Evolutionary conservation across 2,888 invertebrate species (phyloP), one percentile per base, ranked within the genome.

Genomic region (Dasypolia templi): DNA sequence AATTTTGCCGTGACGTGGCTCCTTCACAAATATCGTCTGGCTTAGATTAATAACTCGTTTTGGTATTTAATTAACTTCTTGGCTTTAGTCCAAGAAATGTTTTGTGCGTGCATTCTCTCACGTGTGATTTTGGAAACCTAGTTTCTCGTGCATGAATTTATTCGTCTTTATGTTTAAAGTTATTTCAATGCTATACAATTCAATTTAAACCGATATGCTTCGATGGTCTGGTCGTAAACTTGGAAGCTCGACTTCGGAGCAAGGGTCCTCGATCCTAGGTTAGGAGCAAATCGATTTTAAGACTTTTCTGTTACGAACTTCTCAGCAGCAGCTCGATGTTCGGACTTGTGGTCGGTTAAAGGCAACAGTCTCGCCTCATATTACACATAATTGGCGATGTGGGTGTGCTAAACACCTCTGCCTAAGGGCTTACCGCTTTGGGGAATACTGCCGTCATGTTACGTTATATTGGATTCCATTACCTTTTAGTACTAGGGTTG

Each of bases 1-100:
- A 22, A 51, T 44, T 35, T 35, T 22, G 32, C 9, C 29, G 12
- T 61, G 14, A 22, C 26, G 49, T 7, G n/a, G 4, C 53, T 62
- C 49, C 68, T 74, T 65, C 39, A 32, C 49, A 67, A 63, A 81
- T 69, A 79, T 39, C n/a, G 32, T n/a, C 53, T 71, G 53, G 19
- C 51, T 68, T 55, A 42, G 14, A 68, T 63, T 39, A 59, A 51
- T 70, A 63, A 55, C 17, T 26, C 19, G 53, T 69, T 61, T 53
- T 35, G 39, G 14, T 68, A 39, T 72, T 49, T 17, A 72, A 32
- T 56, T 65, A 62, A 79, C 9, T 56, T 53, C 11, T n/a, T 42
- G 49, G 14, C 64, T 65, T 81, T 83, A 56, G 5, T n/a, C 26
- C 7, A 49, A 68, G 26, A 51, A 65, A 22, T 35, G 46, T 67